Evolutionary conservation across 1,140 invertebrate species (phyloP), one percentile per base, ranked within the genome.

Genomic region (Leptinotarsa undecemlineata): DNA sequence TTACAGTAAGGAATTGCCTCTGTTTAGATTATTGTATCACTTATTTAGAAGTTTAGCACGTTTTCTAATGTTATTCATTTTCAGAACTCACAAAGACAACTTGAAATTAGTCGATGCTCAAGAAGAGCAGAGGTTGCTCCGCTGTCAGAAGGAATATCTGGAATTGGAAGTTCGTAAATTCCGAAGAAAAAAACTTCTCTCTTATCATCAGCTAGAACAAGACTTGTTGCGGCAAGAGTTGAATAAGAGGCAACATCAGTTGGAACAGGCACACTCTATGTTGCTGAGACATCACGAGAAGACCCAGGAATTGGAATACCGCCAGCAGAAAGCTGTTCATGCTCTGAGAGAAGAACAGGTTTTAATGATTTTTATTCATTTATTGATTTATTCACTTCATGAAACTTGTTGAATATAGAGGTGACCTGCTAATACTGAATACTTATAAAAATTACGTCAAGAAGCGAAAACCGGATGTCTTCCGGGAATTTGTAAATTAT

Each of bases 191-290:
- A 95, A 96, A 85, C 89, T 98, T 85, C 87, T 97, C 42, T 89
- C 91, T 73, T 92, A 92, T 80, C 96, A 99, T 83, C 91, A 92
- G 80, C 88, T 98, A 78, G 96, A 99, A 85, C 94, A 97, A 85
- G 95, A 97, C 82, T 87, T 98, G 79, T 87, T 98, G 57, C 87
- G 94, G 79, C 97, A 98, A 94, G 97, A 99, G 87, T 87, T 99
- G 78, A 96, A 94, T 84, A 97, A 97, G 86, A 90, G 96, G 67
- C 95, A 98, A 85, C 92, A 94, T 67, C 98, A 99, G 82, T 84
- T 99, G 74, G 96, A 99, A 84, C 93, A 96, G 85, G 96, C 97
- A 47, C 98, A 99, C 85, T 87, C 90, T n/a, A 98, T 99, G 94
- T 87, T 99, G 57, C 85, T 98, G 60, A 90, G 96, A 72, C 98